Conservation (phyloP, 2,797 vertebrate species). For the Loriculus beryllinus region DNA sequence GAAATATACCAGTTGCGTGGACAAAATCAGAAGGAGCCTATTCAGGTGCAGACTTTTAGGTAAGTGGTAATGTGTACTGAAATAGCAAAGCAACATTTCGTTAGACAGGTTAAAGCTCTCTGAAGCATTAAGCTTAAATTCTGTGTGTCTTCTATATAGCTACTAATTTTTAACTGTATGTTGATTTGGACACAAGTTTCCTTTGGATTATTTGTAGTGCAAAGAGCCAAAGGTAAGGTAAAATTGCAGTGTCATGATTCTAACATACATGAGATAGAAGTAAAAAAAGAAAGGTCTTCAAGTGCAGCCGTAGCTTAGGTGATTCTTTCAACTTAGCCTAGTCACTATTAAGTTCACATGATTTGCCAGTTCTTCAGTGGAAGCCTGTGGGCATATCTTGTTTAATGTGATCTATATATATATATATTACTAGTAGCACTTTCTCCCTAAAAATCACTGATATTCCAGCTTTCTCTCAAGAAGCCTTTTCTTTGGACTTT, state of each 20-base stretch:
- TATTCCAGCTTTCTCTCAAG: not conserved
- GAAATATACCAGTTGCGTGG: constrained; percentile 94
- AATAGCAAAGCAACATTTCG: not conserved
- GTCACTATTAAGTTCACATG: not conserved
- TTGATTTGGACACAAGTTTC: not conserved
- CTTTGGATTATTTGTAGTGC: not conserved
- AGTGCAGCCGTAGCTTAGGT: not conserved
- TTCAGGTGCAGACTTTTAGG: constrained; percentile 97
- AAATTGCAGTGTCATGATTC: not conserved
- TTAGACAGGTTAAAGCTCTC: not conserved
- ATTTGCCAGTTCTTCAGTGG: not conserved
- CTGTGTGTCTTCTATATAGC: not conserved
- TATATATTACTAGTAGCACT: not conserved
- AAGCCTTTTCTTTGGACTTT: not conserved
- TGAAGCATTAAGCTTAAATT: not conserved
- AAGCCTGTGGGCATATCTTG: not conserved
- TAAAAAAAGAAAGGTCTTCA: not conserved
- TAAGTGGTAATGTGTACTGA: constrained; percentile 33
- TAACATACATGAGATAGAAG: not conserved
- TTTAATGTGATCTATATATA: not conserved
- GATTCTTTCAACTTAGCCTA: not conserved
- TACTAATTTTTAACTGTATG: not conserved
- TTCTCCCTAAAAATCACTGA: not conserved
- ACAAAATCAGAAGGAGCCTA: constrained; percentile 92
- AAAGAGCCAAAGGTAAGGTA: not conserved